phyloP scores from a whole-genome alignment of 2,888 invertebrate species.

The Drosophila birchii region DNA sequence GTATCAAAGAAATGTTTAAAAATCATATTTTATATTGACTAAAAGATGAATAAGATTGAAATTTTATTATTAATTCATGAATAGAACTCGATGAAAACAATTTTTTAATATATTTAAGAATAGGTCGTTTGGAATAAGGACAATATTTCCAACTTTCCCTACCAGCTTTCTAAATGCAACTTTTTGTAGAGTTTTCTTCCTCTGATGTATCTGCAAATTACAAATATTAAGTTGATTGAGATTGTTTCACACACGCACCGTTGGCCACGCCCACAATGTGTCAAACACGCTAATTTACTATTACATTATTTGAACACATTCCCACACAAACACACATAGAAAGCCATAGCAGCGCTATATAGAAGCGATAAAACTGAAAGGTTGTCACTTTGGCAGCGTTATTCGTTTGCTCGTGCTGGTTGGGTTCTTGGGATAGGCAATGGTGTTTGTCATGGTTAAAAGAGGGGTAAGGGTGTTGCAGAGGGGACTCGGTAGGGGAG shows the following conservation, averaged over 20 bases:
- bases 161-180: too few relatives aligned
- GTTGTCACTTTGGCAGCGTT: constrained; percentile 78
- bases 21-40: too few relatives aligned
- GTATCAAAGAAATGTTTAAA: too few relatives aligned
- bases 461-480: background rate
- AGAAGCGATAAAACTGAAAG: constrained; percentile 74
- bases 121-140: too few relatives aligned
- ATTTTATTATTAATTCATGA: too few relatives aligned
- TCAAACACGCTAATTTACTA: constrained; percentile 80
- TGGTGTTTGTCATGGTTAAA: constrained; percentile 22
- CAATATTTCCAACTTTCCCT: too few relatives aligned
- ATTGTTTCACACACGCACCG: constrained; percentile 68
- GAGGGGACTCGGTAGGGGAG: background rate
- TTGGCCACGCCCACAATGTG: constrained; percentile 75
- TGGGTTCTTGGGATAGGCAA: constrained; percentile 55
- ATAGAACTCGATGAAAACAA: too few relatives aligned
- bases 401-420: constrained; percentile 66
- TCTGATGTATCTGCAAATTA: constrained; percentile 36
- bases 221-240: constrained; percentile 68
- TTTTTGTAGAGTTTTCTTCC: constrained; percentile 2
- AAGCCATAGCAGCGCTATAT: constrained; percentile 14
- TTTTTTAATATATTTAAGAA: too few relatives aligned
- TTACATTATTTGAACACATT: constrained; percentile 78
- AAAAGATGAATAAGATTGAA: too few relatives aligned
- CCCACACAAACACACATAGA: constrained; percentile 26